Evolutionary conservation across 2,888 invertebrate genomes (phyloP).

Genomic region (Drosophila melanosoma): DNA sequence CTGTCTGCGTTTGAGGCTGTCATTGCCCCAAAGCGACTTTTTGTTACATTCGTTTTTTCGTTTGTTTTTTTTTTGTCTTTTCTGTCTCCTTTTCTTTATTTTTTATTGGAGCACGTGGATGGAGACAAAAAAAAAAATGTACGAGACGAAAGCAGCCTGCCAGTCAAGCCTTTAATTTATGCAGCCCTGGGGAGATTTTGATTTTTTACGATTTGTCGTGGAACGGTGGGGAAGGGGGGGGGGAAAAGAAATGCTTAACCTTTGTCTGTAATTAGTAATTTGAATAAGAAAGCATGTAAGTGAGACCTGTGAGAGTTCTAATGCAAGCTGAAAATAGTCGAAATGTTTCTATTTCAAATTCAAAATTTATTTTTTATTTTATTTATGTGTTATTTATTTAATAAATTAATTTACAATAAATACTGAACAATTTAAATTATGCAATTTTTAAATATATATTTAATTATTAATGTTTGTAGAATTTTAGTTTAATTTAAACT

Average conservation of each 20-base stretch:
- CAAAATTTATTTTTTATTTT: too few relatives aligned
- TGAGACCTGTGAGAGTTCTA: conserved; percentile 46
- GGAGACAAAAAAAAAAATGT: not conserved
- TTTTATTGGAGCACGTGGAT: conserved; percentile 24
- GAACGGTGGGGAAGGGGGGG: accelerated
- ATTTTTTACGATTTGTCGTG: conserved; percentile 60
- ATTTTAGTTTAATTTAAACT: not conserved
- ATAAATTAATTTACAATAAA: too few relatives aligned
- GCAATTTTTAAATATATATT: too few relatives aligned
- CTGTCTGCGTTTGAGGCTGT: conserved; percentile 66
- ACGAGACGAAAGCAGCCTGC: conserved; percentile 32
- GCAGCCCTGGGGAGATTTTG: conserved; percentile 81
- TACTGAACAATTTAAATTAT: too few relatives aligned
- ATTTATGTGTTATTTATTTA: too few relatives aligned
- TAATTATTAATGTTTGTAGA: too few relatives aligned
- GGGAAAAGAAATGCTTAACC: conserved; percentile 22
- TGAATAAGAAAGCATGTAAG: conserved; percentile 31
- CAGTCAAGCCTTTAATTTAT: conserved; percentile 82
- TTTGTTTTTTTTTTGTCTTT: not conserved
- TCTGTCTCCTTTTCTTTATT: conserved; percentile 18
- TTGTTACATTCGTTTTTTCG: conserved; percentile 50
- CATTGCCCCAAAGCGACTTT: conserved; percentile 77
- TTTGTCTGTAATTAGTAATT: conserved; percentile 60
- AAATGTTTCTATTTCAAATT: too few relatives aligned
- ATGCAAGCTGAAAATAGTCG: too few relatives aligned